Conservation (phyloP, 2,797 vertebrate genomes). For the Esox masquinongy region DNA sequence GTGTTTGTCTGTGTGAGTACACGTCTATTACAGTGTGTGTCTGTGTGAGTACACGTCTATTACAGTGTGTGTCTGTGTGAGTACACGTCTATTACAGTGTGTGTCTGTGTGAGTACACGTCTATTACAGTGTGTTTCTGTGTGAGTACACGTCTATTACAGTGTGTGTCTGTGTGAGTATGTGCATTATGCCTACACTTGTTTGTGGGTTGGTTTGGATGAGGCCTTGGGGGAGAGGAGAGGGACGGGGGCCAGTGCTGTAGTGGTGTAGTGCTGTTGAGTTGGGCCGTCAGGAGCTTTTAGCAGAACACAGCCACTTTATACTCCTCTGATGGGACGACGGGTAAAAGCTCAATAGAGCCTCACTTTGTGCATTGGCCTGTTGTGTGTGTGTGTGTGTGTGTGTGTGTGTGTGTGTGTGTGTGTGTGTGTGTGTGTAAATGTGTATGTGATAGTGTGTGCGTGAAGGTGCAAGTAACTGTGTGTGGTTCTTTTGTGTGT, state of each 20-base stretch:
- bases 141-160: no score
- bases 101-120: no score
- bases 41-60: no score
- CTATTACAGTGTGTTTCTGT: no score
- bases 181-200: no score
- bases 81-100: no score
- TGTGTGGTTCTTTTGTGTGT: not conserved
- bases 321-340: not conserved
- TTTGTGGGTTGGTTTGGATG: not conserved
- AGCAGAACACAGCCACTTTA: slow-evolving; percentile 1
- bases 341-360: not conserved
- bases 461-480: not conserved
- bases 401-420: not conserved
- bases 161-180: no score
- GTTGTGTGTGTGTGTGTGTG: slow-evolving; percentile 3
- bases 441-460: not conserved
- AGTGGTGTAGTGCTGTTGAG: not conserved
- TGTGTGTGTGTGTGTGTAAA: not conserved
- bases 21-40: no score
- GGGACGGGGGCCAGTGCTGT: not conserved
- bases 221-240: not conserved
- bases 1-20: no score
- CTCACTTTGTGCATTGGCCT: not conserved
- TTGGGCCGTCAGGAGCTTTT: not conserved
- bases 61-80: no score